phyloP scores from a whole-genome alignment of 2,888 invertebrate genomes.

The Agriopis leucophaearia region DNA sequence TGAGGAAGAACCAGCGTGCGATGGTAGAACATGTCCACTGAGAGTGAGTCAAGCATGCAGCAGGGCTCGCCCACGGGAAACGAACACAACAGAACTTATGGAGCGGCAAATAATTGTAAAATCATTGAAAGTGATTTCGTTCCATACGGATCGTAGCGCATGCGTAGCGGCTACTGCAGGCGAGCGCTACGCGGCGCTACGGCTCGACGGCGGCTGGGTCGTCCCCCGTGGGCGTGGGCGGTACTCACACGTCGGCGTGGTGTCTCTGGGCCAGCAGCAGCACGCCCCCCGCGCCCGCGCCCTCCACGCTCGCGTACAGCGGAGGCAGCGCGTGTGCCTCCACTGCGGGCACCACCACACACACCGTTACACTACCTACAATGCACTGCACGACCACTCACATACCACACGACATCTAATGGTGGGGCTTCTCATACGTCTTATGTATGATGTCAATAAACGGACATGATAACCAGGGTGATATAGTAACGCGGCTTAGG shows the following conservation, averaged over 20 bases:
- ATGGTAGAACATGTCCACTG: background rate
- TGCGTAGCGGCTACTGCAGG: constrained; percentile 34
- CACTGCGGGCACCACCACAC: constrained; percentile 69
- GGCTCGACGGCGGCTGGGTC: background rate
- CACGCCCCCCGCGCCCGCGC: constrained; percentile 41
- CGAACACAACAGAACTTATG: background rate
- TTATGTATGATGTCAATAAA: background rate
- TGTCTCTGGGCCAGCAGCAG: constrained; percentile 68
- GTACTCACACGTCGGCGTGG: constrained; percentile 72
- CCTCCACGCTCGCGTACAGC: constrained; percentile 68
- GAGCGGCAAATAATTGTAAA: background rate
- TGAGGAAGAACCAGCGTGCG: constrained; percentile 2
- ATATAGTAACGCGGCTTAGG: background rate
- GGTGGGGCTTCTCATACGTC: background rate
- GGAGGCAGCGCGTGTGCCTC: constrained; percentile 80
- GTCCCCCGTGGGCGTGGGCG: background rate
- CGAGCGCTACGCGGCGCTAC: constrained; percentile 23
- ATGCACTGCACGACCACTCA: constrained; percentile 26
- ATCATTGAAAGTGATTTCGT: background rate
- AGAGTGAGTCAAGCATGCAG: background rate
- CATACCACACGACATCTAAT: constrained; percentile 5
- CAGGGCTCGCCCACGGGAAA: background rate
- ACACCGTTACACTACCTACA: constrained; percentile 54
- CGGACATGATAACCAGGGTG: background rate
- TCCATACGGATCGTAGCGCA: constrained; percentile 19